These are phyloP conservation scores for Callocephalon fimbriatum DNA, from an alignment of 2,113 vertebrate genomes.

Conservation along the genomic window DNA sequence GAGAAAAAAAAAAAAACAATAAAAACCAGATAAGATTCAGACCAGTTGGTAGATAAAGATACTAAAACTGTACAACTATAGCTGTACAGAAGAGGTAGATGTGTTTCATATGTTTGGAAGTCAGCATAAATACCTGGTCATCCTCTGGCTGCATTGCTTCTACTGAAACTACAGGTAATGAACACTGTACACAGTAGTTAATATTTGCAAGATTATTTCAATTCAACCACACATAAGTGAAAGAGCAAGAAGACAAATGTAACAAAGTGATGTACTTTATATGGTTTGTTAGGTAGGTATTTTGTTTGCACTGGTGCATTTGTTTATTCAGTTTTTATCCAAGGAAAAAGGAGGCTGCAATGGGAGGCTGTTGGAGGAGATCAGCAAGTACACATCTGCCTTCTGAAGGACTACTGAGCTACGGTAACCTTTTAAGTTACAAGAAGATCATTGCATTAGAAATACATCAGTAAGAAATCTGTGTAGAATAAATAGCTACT, in stretches of 20 bases:
- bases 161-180: background rate
- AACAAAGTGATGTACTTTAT: background rate
- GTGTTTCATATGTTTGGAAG: background rate
- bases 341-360: background rate
- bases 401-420: background rate
- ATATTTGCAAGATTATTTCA: background rate
- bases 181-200: background rate
- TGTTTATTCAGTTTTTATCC: background rate
- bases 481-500: background rate
- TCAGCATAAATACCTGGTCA: background rate
- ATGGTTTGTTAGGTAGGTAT: background rate
- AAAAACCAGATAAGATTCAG: background rate
- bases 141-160: background rate
- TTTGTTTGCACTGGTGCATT: background rate
- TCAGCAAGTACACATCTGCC: background rate
- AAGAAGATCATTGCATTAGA: background rate
- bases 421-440: background rate
- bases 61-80: background rate
- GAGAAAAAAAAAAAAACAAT: background rate
- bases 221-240: background rate
- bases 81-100: background rate
- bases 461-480: background rate
- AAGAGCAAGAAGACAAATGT: background rate
- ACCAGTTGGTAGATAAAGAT: background rate
- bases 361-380: accelerated